Evolutionary conservation across 2,888 invertebrate genomes (phyloP), one percentile per base, ranked within the genome.

Genomic region (Imbricaverruca yamaguchii): DNA sequence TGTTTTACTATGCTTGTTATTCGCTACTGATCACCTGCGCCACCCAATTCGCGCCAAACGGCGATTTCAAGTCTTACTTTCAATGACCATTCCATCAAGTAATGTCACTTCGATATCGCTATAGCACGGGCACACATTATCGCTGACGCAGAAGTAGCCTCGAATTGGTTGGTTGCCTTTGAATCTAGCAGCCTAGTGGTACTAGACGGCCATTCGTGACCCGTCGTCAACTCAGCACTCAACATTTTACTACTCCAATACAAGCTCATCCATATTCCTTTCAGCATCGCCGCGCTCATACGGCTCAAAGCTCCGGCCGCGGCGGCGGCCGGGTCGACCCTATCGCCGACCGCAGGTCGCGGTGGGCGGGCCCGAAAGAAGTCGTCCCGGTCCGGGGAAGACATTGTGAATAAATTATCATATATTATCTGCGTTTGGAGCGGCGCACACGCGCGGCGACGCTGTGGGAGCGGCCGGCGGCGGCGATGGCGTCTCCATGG

Each of bases 371-470:
- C 65, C 23, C 23, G 65, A 65, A 65, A 65, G 65, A 65, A 65
- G 65, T 65, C 65, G 65, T 13, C 65, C 23, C 18, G 23, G n/a
- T 23, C 18, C 8, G 23, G 65, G 65, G 65, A 65, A 65, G 65
- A 65, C 65, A 74, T 74, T 74, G 53, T 53, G 39, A 23, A 13
- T 80, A 77, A 63, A 63, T 69, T 69, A 69, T 39, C 69, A 69
- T 69, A 69, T 10, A 69, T 69, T 69, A 69, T 69, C 69, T 25
- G 69, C 65, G 15, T 39, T 13, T 39, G 39, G 69, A 25, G 69
- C 13, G 13, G 69, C 69, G 39, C 69, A 39, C 69, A 69, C 39
- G 69, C 39, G 69, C 39, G 25, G 13, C 39, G 69, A 9, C 39
- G 69, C 15, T 9, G 59, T 59, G 12, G 59, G 59, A 59, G 59